phyloP scores from a whole-genome alignment of 2,797 vertebrate genomes.

The Silurus aristotelis region DNA sequence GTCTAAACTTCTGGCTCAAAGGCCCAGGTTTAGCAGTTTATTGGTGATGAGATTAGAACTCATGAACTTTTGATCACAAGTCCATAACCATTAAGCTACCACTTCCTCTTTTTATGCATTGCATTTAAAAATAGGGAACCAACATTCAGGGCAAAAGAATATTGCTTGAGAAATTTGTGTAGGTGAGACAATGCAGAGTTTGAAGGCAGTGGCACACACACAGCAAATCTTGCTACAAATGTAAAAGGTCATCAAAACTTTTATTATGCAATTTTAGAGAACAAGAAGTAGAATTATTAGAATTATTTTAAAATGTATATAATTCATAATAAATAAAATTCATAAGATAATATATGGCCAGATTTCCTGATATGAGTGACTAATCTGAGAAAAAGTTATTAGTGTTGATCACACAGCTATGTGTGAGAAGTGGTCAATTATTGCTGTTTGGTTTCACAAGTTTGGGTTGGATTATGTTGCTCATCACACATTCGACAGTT shows the following conservation, averaged over 20 bases:
- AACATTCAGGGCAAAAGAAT: too few relatives aligned
- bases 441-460: background rate
- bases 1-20: too few relatives aligned
- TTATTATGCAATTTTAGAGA: background rate
- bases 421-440: background rate
- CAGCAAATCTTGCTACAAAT: background rate
- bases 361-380: background rate
- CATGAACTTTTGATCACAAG: too few relatives aligned
- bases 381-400: background rate
- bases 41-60: too few relatives aligned
- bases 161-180: too few relatives aligned
- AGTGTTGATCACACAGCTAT: background rate
- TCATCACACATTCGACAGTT: background rate
- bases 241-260: background rate
- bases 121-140: too few relatives aligned
- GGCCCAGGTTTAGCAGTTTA: too few relatives aligned
- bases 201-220: background rate
- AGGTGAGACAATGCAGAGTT: background rate
- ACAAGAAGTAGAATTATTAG: background rate
- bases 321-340: too few relatives aligned
- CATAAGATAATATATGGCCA: background rate
- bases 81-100: too few relatives aligned
- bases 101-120: too few relatives aligned
- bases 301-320: background rate
- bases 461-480: background rate